Conservation (phyloP, 2,113 vertebrate species). For the Lutjanus erythropterus region DNA sequence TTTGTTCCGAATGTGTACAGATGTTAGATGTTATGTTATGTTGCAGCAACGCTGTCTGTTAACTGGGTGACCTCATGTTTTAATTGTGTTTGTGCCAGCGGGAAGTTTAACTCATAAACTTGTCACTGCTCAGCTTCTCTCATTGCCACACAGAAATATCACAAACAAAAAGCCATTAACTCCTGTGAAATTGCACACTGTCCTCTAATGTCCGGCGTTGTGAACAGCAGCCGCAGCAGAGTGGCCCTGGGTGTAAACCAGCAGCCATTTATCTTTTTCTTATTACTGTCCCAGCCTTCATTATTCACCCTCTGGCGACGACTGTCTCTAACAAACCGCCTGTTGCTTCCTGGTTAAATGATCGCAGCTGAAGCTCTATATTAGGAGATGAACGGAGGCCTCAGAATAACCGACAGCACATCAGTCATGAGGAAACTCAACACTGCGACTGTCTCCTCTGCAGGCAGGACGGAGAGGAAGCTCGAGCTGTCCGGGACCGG, state of each 20-base stretch:
- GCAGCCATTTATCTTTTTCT: slow-evolving; percentile 58
- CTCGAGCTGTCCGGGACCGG: not conserved
- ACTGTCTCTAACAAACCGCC: slow-evolving; percentile 23
- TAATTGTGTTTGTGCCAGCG: not conserved
- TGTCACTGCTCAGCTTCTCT: slow-evolving; percentile 1
- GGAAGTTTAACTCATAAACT: not conserved
- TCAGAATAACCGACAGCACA: slow-evolving; percentile 71
- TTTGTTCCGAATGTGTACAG: not conserved
- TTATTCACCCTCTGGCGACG: slow-evolving; percentile 39
- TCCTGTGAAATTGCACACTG: slow-evolving; percentile 17
- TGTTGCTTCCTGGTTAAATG: slow-evolving; percentile 53
- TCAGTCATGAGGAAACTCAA: slow-evolving; percentile 63
- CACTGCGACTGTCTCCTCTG: slow-evolving; percentile 36
- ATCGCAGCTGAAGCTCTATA: slow-evolving; percentile 61
- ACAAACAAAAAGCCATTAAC: slow-evolving; percentile 39
- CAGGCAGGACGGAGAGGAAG: slow-evolving; percentile 7
- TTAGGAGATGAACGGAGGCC: slow-evolving; percentile 69
- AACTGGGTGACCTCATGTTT: not conserved
- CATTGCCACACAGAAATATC: slow-evolving; percentile 22
- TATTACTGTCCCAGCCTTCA: slow-evolving; percentile 51
- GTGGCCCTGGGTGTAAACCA: slow-evolving; percentile 1
- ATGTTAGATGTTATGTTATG: not conserved
- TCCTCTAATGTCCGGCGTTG: slow-evolving; percentile 30
- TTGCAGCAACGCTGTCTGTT: not conserved
- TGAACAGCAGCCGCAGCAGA: not conserved